phyloP scores from a whole-genome alignment of 1,140 invertebrate species.

The Bombus balteatus region DNA sequence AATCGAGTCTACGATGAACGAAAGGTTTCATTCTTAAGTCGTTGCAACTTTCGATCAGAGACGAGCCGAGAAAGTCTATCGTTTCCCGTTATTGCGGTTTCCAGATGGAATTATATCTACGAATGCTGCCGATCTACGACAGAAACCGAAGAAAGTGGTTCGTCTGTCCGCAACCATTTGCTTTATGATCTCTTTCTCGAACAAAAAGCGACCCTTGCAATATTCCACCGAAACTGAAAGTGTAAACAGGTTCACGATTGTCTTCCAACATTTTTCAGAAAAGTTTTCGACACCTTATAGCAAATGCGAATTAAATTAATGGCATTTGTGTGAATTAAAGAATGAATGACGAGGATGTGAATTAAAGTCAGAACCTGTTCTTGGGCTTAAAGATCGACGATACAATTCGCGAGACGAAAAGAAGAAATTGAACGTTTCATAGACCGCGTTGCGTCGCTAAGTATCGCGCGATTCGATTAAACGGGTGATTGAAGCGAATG shows the following conservation, averaged over 20 bases:
- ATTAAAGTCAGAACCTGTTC: neutral
- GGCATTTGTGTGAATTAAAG: accelerated
- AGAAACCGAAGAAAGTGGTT: neutral
- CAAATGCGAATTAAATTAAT: no score
- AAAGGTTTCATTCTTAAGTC: neutral
- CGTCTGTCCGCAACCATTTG: neutral
- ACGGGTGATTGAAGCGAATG: no score
- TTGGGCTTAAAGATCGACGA: neutral
- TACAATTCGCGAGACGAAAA: neutral
- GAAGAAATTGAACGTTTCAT: neutral
- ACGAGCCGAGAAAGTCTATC: conserved; percentile 24
- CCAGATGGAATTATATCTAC: conserved; percentile 38
- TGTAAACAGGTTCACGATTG: no score
- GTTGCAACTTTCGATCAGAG: neutral
- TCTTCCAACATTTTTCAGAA: no score
- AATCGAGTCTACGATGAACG: neutral
- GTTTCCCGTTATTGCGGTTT: conserved; percentile 22
- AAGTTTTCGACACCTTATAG: accelerated
- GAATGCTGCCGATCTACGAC: neutral
- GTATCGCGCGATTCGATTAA: neutral
- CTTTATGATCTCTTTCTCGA: neutral
- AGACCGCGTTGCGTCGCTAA: no score
- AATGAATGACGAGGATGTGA: no score
- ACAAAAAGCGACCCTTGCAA: neutral
- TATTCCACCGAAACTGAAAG: neutral